phyloP scores from a whole-genome alignment of 2,113 vertebrate species.

The Chitala chitala region DNA sequence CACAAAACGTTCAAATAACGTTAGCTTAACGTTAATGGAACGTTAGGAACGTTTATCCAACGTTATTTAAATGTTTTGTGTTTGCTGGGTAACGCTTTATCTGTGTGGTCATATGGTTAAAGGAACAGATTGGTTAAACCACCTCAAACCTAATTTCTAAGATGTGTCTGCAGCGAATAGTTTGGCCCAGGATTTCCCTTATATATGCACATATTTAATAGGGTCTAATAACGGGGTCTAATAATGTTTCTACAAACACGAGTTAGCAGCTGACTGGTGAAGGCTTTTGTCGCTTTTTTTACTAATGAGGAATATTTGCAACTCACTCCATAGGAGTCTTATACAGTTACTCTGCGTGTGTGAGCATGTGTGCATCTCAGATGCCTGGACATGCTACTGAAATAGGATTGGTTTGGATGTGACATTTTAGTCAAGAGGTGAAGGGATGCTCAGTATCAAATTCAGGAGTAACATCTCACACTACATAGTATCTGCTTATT shows the following conservation, averaged over 20 bases:
- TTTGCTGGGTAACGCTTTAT: not conserved
- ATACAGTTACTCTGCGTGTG: not conserved
- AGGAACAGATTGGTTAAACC: conserved; percentile 1
- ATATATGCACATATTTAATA: conserved; percentile 20
- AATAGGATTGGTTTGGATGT: not conserved
- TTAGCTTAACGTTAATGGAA: too few relatives aligned
- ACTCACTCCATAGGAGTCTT: not conserved
- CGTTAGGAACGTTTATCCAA: too few relatives aligned
- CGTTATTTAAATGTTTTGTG: not conserved
- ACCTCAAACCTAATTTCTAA: not conserved
- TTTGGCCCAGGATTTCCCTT: not conserved
- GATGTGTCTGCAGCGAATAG: not conserved
- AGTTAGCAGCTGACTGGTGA: not conserved
- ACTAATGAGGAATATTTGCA: conserved; percentile 6
- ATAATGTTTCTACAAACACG: not conserved
- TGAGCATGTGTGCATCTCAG: not conserved
- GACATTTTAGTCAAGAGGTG: not conserved
- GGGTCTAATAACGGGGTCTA: not conserved
- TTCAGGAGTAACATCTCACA: not conserved
- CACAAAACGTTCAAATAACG: not conserved
- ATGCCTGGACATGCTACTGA: not conserved
- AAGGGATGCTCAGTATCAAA: not conserved
- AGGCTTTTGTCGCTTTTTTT: not conserved
- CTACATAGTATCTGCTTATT: not conserved
- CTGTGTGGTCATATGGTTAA: conserved; percentile 1